phyloP scores from a whole-genome alignment of 2,113 vertebrate genomes.

The Pseudolaguvia tuberculata region DNA sequence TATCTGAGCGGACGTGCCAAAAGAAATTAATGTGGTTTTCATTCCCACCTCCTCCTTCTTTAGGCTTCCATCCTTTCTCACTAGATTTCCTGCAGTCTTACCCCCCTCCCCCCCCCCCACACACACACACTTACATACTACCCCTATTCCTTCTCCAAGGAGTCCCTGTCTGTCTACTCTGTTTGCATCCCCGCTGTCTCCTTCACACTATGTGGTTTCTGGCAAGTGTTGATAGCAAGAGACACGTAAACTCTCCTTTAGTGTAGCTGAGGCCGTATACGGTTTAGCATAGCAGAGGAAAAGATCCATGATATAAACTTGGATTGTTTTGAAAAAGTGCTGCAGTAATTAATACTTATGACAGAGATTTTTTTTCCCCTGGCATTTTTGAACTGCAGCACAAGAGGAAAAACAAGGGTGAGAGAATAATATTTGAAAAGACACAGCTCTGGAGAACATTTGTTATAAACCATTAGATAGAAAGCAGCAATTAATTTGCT shows the following conservation, averaged over 20 bases:
- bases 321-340: slow-evolving; percentile 39
- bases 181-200: slow-evolving; percentile 64
- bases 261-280: slow-evolving; percentile 73
- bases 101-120: slow-evolving; percentile 18
- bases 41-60: slow-evolving; percentile 51
- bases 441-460: slow-evolving; percentile 49
- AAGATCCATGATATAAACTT: slow-evolving; percentile 33
- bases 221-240: slow-evolving; percentile 80
- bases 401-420: slow-evolving; percentile 35
- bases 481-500: slow-evolving; percentile 55
- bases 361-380: slow-evolving; percentile 29
- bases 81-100: slow-evolving; percentile 18
- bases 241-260: slow-evolving; percentile 71
- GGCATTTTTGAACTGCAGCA: slow-evolving; percentile 39
- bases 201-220: slow-evolving; percentile 76
- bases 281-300: slow-evolving; percentile 38
- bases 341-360: slow-evolving; percentile 46
- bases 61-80: slow-evolving; percentile 48
- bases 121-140: slow-evolving; percentile 43
- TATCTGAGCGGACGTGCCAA: slow-evolving; percentile 76
- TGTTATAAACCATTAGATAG: slow-evolving; percentile 52
- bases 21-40: slow-evolving; percentile 81
- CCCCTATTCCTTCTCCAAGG: slow-evolving; percentile 52
- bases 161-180: slow-evolving; percentile 60
- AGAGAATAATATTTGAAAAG: slow-evolving; percentile 47